Evolutionary conservation across 2,113 vertebrate species (phyloP).

Genomic region (Antechinus stuartii): DNA sequence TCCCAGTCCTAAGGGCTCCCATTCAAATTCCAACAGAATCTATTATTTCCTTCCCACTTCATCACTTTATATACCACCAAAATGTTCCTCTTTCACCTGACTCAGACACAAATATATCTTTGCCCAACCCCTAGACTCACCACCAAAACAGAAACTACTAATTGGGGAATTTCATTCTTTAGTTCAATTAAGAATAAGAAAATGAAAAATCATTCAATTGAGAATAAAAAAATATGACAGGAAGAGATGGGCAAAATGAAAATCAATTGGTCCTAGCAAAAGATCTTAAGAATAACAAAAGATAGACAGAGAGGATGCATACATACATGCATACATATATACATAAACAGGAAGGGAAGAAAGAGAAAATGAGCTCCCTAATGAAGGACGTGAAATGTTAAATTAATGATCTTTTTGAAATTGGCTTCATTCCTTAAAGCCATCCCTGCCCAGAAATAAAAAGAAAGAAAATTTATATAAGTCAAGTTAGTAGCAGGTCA

Average conservation of each 20-base stretch:
- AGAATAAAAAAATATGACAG: neutral
- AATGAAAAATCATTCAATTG: neutral
- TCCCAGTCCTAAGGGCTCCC: no score
- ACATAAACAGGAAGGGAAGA: constrained; percentile 29
- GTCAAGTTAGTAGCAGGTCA: constrained; percentile 50
- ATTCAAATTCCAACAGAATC: neutral
- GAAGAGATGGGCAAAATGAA: neutral
- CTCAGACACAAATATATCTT: neutral
- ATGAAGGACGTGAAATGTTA: constrained; percentile 50
- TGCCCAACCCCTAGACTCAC: neutral
- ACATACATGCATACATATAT: no score
- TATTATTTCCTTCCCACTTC: neutral
- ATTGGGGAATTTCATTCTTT: neutral
- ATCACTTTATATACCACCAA: neutral
- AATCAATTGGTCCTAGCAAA: neutral
- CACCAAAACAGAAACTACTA: neutral
- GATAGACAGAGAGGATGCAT: neutral
- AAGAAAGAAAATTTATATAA: constrained; percentile 40
- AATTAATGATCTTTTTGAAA: constrained; percentile 64
- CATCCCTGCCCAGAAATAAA: constrained; percentile 29
- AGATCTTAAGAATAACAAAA: constrained; percentile 24
- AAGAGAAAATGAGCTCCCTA: constrained; percentile 56
- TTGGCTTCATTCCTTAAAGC: constrained; percentile 58
- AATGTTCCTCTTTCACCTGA: neutral
- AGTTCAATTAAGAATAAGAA: neutral